Base-by-base conservation (phyloP, 2,797 vertebrate species). In the Eutrigla gurnardus region DNA sequence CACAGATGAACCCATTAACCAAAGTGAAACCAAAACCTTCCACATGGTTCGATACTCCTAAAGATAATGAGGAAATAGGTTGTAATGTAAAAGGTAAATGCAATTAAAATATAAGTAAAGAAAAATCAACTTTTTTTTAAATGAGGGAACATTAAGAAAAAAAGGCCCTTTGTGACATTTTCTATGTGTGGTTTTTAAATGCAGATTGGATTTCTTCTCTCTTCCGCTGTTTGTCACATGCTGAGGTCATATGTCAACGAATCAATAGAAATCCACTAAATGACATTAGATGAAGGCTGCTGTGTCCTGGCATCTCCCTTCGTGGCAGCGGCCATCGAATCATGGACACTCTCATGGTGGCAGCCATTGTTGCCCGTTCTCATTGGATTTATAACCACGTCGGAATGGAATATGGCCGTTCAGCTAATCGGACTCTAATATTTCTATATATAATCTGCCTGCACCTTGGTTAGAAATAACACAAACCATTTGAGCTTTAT, bases 241-340 rank as follows among this genome's bases (percentile, higher is more conserved):
- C 61, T 55, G 18, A 66, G 64, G 61, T 73, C 54, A 65, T 39
- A 60, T 54, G 53, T 11, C 59, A 54, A 32, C 4, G 45, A 70
- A 76, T 77, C 57, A 61, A 74, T 77, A 57, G 17, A 77, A 74
- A 68, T 64, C 66, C 73, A 60, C 42, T 77, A 32, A 18, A 15
- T 67, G 47, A 45, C 59, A 36, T 75, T 63, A 69, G 39, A 69
- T 55, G 25, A 10, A 54, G 40, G 61, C 65, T 66, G 39, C 40
- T 70, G 17, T 18, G 39, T 35, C 18, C 15, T 32, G 54, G n/a
- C 45, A 37, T 42, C 11, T 46, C 3, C 6, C 55, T 62, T 57
- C n/a, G 18, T 58, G 46, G 25, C 35, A 33, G 68, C 15, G 50
- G 49, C 39, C 57, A 32, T 70, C 32, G 47, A 43, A 67, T 49